Base-by-base conservation (phyloP, 2,888 invertebrate species). In the Smittia aterrima region DNA sequence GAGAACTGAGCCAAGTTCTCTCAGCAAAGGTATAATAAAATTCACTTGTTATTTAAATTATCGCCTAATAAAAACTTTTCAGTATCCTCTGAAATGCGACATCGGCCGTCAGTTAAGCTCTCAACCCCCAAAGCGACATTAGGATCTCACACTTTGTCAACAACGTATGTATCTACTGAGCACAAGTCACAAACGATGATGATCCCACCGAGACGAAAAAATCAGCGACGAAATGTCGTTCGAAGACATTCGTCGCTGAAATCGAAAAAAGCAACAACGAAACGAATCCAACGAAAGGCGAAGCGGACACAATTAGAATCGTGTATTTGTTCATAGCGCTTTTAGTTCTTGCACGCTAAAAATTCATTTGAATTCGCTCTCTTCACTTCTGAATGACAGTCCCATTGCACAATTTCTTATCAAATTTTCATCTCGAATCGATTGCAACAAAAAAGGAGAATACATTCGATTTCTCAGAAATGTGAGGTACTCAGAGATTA, bases 301-400 rank as follows among this genome's bases (percentile, higher is more conserved):
- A 25, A 58, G 72, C 72, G 72, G 62, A 58, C 40, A 9, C 72
- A 72, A 72, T 62, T 72, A 58, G 72, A 72, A 72, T 24, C 72
- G n/a, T 72, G 72, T 62, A 72, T 72, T 72, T 72, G 72, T 41
- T 72, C 72, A 62, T 72, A 62, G 32, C 25, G n/a, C n/a, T n/a
- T 24, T 27, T 25, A 11, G 13, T 20, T 62, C 32, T 32, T 32
- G 53, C 32, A 41, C 54, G 41, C 64, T 24, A 18, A 24, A n/a
- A 6, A 20, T 2, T 27, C 20, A 64, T 64, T 27, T 20, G 3
- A 18, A 62, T 20, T 64, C n/a, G 9, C 24, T 64, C 1, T 64
- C 27, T 58, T 58, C 22, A 3, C 24, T 27, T 64, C 24, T 22
- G 9, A 3, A 18, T 2, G 9, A 27, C 24, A 64, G 6, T 20